Base-by-base conservation (phyloP, 2,888 invertebrate genomes). In the Netelia melanura region DNA sequence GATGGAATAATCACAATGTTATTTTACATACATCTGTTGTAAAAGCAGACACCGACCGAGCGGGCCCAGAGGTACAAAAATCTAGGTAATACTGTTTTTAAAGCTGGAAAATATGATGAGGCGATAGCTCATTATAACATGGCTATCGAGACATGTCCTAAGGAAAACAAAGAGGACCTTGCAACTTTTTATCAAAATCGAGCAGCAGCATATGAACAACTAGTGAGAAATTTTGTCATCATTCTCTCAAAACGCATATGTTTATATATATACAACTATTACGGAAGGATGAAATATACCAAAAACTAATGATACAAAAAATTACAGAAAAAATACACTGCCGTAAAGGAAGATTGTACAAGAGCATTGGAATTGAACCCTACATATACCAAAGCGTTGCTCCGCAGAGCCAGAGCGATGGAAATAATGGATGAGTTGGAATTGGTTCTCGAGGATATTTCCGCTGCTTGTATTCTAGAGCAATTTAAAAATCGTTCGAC, bases 101-200 rank as follows among this genome's bases (percentile, higher is more conserved):
- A 97, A 92, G 96, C 96, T 84, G 97, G 97, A 77, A 98, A 98
- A 93, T 99, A 96, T 92, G 97, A 98, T 89, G 98, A 98, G 93
- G 99, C 99, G 14, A 97, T 99, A 83, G 94, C 95, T 48, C 96
- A 96, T 89, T 99, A 99, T 93, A 97, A 97, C 89, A 97, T 97
- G 94, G 99, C 99, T 0, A 99, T 99, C 76, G 98, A 98, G 89
- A 95, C 97, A 48, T 98, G 98, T 90, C 97, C 98, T 0, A 94
- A 95, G 86, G 96, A 97, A 79, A 96, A 97, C 89, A 95, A 95
- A 38, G 95, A 95, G 0, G 98, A 98, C 89, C 94, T 98, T 78
- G 97, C 99, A 0, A 98, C 98, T 17, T 98, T 98, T 94, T 98
- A 98, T 94, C 99, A 99, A 94, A 99, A 99, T 93, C 96, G 98